Evolutionary conservation across 2,113 vertebrate genomes (phyloP).

Genomic region (Gobiocypris rarus): DNA sequence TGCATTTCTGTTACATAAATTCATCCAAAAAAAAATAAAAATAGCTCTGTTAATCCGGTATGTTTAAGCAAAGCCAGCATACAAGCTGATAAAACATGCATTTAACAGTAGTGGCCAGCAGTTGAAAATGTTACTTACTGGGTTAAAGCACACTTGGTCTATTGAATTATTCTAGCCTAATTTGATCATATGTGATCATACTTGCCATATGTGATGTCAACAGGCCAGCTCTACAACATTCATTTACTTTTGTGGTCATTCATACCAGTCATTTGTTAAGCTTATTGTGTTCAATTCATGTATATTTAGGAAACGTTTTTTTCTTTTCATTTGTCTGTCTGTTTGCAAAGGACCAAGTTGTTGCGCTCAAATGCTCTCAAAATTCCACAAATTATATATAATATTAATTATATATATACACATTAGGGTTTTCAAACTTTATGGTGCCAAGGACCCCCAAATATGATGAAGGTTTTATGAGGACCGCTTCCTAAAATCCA

Average conservation of each 20-base stretch:
- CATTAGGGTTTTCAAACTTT: no score
- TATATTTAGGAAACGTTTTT: slow-evolving; percentile 20
- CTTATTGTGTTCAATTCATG: slow-evolving; percentile 43
- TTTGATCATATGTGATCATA: slow-evolving; percentile 23
- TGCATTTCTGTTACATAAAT: slow-evolving; percentile 28
- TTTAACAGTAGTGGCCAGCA: slow-evolving; percentile 24
- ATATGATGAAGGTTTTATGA: no score
- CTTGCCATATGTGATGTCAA: slow-evolving; percentile 14
- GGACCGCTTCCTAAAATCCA: no score
- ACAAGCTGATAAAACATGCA: neutral
- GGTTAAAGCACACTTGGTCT: slow-evolving; percentile 30
- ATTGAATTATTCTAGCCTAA: slow-evolving; percentile 12
- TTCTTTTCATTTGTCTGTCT: neutral
- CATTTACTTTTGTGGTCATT: slow-evolving; percentile 19
- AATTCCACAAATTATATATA: neutral
- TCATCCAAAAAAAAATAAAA: slow-evolving; percentile 54
- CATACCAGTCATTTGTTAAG: slow-evolving; percentile 63
- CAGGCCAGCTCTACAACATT: slow-evolving; percentile 35
- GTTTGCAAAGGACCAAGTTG: slow-evolving; percentile 29
- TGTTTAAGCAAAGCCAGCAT: slow-evolving; percentile 19
- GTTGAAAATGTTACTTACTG: slow-evolving; percentile 51
- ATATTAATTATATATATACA: neutral
- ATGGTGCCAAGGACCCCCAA: no score
- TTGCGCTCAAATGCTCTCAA: slow-evolving; percentile 18
- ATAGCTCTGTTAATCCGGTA: neutral